Conservation (phyloP, 2,888 invertebrate species). For the Biston stratarius region DNA sequence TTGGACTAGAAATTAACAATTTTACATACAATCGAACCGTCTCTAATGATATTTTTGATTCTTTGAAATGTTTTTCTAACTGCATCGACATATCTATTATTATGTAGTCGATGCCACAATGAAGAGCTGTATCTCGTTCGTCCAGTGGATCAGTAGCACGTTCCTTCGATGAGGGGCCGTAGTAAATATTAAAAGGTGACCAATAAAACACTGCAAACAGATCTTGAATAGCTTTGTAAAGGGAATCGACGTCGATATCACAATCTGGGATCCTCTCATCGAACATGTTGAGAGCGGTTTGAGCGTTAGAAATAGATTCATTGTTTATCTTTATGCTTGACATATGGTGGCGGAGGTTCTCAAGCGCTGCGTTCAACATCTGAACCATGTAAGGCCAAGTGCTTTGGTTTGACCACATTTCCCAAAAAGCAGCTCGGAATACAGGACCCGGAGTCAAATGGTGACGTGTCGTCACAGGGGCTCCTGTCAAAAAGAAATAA, state of each 20-base stretch:
- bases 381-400: conserved; percentile 4
- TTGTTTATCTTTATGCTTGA: background rate
- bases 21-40: background rate
- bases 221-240: background rate
- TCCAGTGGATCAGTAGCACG: background rate
- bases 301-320: background rate
- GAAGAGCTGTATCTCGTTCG: background rate
- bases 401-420: background rate
- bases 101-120: background rate
- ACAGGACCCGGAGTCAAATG: background rate
- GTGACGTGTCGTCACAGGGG: background rate
- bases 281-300: background rate
- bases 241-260: background rate
- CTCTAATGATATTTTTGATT: background rate
- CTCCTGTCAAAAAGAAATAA: background rate
- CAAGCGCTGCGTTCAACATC: conserved; percentile 5
- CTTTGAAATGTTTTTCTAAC: background rate
- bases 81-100: too few species aligned
- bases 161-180: background rate
- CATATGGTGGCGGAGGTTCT: background rate
- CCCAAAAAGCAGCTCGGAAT: background rate
- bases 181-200: conserved; percentile 3
- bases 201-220: conserved; percentile 1
- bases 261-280: background rate
- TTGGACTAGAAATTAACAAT: background rate